Evolutionary conservation across 2,113 vertebrate genomes (phyloP).

Genomic region (Petrocephalus zakoni): DNA sequence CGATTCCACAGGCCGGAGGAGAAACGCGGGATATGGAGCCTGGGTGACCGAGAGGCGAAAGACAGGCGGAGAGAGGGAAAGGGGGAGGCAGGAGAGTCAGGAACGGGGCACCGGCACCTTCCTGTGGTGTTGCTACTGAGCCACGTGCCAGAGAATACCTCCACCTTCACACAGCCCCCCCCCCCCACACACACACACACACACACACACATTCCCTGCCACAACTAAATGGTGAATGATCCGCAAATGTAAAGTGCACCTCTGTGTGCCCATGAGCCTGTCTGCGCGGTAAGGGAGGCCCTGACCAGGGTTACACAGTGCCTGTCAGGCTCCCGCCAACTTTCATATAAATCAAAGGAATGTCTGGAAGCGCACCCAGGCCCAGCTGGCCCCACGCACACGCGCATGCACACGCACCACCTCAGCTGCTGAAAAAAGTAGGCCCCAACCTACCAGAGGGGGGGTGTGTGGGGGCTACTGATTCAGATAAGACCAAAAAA

Average conservation of each 20-base stretch:
- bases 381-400: not conserved
- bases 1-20: not conserved
- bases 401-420: not conserved
- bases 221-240: not conserved
- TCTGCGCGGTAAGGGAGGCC: not conserved
- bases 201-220: not conserved
- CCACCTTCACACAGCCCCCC: not conserved
- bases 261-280: not conserved
- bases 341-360: not conserved
- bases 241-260: not conserved
- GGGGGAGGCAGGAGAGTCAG: not conserved
- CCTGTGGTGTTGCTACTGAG: not conserved
- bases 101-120: not conserved
- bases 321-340: not conserved
- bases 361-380: not conserved
- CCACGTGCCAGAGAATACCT: not conserved
- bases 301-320: not conserved
- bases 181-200: not conserved
- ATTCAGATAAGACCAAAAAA: too few relatives aligned
- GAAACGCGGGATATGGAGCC: not conserved
- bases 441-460: not conserved
- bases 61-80: not conserved
- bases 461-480: not conserved
- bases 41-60: constrained; percentile 16
- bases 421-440: not conserved